These are phyloP conservation scores for Sylvietta virens DNA, from an alignment of 2,113 vertebrate species.

Conservation along the genomic window DNA sequence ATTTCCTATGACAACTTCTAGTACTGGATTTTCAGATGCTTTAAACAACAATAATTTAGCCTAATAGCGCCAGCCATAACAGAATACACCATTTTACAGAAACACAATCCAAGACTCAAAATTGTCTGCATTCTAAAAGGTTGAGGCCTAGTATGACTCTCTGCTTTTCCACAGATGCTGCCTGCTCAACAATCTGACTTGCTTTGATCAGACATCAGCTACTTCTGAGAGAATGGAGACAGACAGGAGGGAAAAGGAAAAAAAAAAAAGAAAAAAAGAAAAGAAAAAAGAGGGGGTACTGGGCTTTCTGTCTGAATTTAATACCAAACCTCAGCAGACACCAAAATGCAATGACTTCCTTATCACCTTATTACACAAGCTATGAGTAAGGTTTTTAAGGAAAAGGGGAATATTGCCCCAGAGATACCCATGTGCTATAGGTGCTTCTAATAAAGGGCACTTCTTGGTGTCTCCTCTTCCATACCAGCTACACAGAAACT, in stretches of 20 bases:
- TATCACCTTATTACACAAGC: background rate
- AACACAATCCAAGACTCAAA: background rate
- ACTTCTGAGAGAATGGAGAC: background rate
- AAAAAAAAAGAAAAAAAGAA: background rate
- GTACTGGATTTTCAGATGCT: background rate
- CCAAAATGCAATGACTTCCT: background rate
- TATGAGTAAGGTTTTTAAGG: background rate
- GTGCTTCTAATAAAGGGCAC: background rate
- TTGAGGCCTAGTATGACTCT: background rate
- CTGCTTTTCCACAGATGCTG: background rate
- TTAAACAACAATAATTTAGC: background rate
- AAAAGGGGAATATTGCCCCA: background rate
- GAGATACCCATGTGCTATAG: background rate
- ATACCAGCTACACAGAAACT: background rate
- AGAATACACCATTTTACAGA: background rate
- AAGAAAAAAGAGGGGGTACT: background rate
- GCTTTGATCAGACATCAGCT: background rate
- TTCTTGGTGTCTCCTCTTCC: background rate
- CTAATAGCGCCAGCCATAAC: background rate
- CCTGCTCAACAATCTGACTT: background rate
- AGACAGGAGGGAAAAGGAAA: background rate
- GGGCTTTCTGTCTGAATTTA: background rate
- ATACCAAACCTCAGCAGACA: background rate
- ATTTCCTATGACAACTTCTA: background rate
- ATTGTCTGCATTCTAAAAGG: background rate